Base-by-base conservation (phyloP, 2,888 invertebrate species). In the Thecophora atra region DNA sequence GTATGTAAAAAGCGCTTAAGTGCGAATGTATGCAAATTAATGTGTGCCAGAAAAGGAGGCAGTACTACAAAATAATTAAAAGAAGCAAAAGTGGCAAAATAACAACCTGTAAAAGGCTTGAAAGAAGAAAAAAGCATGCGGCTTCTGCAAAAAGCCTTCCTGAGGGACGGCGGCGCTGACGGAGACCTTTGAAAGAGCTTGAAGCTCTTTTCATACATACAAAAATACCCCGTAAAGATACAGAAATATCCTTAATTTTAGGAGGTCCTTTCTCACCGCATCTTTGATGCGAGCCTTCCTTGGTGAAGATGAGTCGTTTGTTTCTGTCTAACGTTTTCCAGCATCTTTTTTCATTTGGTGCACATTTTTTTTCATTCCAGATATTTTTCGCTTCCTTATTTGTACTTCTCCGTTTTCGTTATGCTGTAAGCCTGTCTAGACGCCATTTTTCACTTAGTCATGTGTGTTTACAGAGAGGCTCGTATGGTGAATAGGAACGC, bases 401-500 rank as follows among this genome's bases (percentile, higher is more conserved):
- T 58, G 44, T 58, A 8, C 37, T n/a, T 58, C 44, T 58, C 17
- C 17, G 13, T 15, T n/a, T 11, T 37, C 64, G 56, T 51, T 54
- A 54, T 54, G 8, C 17, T n/a, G 51, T 56, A 51, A 70, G 63
- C 56, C 54, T 30, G 72, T 72, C 72, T 72, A 68, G 72, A 72
- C 72, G 64, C 68, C 52, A 72, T 72, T 72, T 72, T 72, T 72
- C 72, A 72, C 62, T 62, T 69, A 62, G 67, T 52, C 37, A 26
- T 47, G 30, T 52, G 47, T 51, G 30, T 11, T 28, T 19, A 30
- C 51, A 52, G n/a, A 66, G 52, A 28, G n/a, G 47, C 63, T 37
- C 30, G 30, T 64, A 13, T 26, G 19, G 15, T 47, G 24, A 63
- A 44, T 15, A 17, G 19, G 5, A 5, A 52, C 66, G 30, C 3